A percentile compares a stretch with the other conserved stretches of the same genome.
These are phyloP conservation scores for Cryptosula pallasiana DNA, from an alignment of 2,888 invertebrate genomes.

Conservation along the genomic window DNA sequence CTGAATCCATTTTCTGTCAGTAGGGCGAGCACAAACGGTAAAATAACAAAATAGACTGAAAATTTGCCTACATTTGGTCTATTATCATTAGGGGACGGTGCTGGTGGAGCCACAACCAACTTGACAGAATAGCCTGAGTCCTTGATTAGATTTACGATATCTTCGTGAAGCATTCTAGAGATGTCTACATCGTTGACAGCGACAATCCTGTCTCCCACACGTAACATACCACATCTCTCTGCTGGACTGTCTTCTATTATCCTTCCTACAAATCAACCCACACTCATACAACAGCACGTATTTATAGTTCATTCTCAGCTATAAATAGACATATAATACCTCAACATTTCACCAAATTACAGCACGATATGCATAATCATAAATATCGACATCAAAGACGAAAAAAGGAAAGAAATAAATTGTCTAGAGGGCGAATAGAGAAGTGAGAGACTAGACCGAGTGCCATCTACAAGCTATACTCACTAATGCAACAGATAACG, in stretches of 20 bases:
- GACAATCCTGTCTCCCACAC: conserved; percentile 89
- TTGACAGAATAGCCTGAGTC: conserved; percentile 88
- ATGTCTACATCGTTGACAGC: conserved; percentile 91
- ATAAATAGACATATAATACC: no score
- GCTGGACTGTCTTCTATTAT: conserved; percentile 94
- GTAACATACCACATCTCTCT: conserved; percentile 80
- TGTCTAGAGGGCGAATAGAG: no score
- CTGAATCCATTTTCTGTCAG: no score
- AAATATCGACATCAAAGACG: no score
- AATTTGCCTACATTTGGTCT: conserved; percentile 15
- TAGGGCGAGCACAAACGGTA: no score
- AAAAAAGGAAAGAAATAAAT: no score
- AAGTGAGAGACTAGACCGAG: no score
- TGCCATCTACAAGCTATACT: not conserved
- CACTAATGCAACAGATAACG: not conserved
- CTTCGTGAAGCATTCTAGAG: conserved; percentile 85
- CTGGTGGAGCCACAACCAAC: conserved; percentile 53
- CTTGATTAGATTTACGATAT: conserved; percentile 94
- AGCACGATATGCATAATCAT: no score
- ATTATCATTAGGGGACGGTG: not conserved
- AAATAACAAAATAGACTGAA: not conserved
- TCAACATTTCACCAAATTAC: no score
- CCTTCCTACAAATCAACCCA: conserved; percentile 65
- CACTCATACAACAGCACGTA: no score
- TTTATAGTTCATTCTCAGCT: no score